These are phyloP conservation scores for Dinomys branickii DNA, from an alignment of 2,113 vertebrate species.

Conservation along the genomic window DNA sequence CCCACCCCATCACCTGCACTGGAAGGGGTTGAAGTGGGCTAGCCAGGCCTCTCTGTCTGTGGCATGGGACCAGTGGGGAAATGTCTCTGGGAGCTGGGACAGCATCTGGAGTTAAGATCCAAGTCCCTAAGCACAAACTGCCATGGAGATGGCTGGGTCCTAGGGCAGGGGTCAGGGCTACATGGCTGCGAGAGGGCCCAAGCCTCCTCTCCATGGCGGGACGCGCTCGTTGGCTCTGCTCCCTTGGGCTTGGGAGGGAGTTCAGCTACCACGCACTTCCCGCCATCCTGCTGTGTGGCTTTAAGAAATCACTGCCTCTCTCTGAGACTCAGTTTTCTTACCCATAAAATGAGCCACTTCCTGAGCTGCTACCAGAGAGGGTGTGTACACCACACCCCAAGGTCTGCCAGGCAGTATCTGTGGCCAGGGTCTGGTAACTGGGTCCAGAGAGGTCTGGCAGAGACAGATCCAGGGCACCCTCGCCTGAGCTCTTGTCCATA, in stretches of 20 bases:
- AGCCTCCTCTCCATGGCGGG: neutral
- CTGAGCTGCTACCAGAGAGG: neutral
- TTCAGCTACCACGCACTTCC: neutral
- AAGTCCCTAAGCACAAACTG: neutral
- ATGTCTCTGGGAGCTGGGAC: neutral
- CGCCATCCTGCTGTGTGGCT: neutral
- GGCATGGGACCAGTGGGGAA: neutral
- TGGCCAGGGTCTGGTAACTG: neutral
- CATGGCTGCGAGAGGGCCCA: neutral
- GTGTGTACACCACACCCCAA: neutral
- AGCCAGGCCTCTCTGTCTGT: neutral
- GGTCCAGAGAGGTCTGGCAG: neutral
- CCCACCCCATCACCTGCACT: neutral
- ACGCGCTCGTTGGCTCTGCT: neutral
- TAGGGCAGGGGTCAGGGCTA: neutral
- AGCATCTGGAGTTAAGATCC: neutral
- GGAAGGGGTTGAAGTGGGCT: neutral
- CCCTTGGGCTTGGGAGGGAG: neutral
- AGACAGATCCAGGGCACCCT: neutral
- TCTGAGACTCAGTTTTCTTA: constrained; percentile 41
- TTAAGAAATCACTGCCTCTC: constrained; percentile 19
- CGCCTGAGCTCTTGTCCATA: neutral
- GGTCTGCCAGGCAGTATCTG: neutral
- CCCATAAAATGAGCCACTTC: neutral
- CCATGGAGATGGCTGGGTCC: neutral